Percentiles rank a stretch among this genome's conserved stretches.
Conservation (phyloP, 2,888 invertebrate genomes). For the Ypsolopha scabrella region DNA sequence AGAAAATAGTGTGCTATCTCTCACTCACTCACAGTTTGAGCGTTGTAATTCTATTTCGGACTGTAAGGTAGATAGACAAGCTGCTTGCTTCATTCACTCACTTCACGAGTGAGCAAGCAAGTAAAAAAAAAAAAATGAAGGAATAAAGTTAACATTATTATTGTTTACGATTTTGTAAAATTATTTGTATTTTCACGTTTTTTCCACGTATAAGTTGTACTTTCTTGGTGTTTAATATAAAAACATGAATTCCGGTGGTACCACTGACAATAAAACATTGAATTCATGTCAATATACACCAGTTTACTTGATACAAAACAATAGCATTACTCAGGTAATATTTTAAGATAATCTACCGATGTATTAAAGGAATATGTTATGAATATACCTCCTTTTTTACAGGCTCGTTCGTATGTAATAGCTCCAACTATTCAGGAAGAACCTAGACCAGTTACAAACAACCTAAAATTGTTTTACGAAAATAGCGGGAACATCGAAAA, state of each 20-base stretch:
- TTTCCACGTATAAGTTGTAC: too few relatives aligned
- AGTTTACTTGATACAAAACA: slow-evolving; percentile 54
- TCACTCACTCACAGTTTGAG: too few relatives aligned
- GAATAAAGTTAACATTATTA: too few relatives aligned
- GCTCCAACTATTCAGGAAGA: slow-evolving; percentile 31
- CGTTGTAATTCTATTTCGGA: too few relatives aligned
- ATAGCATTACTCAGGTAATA: slow-evolving; percentile 51
- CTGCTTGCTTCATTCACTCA: too few relatives aligned
- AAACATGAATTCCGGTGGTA: slow-evolving; percentile 20
- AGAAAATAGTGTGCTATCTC: too few relatives aligned
- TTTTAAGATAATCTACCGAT: slow-evolving; percentile 5
- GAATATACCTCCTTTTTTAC: slow-evolving; percentile 13
- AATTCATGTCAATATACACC: slow-evolving; percentile 60
- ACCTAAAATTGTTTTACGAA: slow-evolving; percentile 61
- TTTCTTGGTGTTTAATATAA: neutral
- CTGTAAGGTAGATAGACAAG: too few relatives aligned
- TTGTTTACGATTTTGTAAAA: too few relatives aligned
- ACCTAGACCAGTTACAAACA: slow-evolving; percentile 45
- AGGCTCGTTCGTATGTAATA: slow-evolving; percentile 46
- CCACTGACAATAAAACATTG: slow-evolving; percentile 42
- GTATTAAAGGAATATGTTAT: neutral
- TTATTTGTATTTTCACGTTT: too few relatives aligned
- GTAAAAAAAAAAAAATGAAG: too few relatives aligned
- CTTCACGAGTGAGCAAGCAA: too few relatives aligned
- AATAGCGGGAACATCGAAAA: slow-evolving; percentile 59